phyloP scores from a whole-genome alignment of 2,113 vertebrate genomes.

The Daboia siamensis region DNA sequence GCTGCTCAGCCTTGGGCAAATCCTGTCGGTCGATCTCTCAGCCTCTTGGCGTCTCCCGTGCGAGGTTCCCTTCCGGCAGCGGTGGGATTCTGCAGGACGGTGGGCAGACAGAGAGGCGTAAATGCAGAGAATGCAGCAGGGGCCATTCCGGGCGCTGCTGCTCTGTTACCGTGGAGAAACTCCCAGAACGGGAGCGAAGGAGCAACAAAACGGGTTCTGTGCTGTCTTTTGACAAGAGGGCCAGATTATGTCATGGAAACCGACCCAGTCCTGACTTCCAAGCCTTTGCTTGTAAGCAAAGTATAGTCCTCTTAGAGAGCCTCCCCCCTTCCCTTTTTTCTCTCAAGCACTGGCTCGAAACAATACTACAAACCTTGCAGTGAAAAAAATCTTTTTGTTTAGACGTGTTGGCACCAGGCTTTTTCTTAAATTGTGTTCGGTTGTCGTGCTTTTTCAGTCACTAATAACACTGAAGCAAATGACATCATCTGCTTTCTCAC shows the following conservation, averaged over 20 bases:
- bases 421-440: neutral
- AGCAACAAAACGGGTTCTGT: neutral
- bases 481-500: neutral
- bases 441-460: neutral
- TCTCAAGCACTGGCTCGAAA: neutral
- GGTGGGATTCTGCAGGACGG: conserved; percentile 38
- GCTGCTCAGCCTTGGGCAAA: neutral
- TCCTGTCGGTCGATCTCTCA: neutral
- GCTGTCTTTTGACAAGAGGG: neutral
- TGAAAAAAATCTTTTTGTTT: neutral
- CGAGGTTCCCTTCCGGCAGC: neutral
- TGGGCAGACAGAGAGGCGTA: neutral
- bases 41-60: neutral
- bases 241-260: neutral
- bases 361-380: neutral
- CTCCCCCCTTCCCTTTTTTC: too few relatives aligned
- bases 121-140: neutral
- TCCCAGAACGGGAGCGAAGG: neutral
- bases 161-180: neutral
- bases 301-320: neutral
- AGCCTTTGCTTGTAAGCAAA: neutral
- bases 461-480: neutral
- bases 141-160: neutral
- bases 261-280: neutral
- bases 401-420: neutral